Percentiles rank a stretch among this genome's conserved stretches.
Conservation (phyloP, 2,888 invertebrate species). For the Schrankia costaestrigalis region DNA sequence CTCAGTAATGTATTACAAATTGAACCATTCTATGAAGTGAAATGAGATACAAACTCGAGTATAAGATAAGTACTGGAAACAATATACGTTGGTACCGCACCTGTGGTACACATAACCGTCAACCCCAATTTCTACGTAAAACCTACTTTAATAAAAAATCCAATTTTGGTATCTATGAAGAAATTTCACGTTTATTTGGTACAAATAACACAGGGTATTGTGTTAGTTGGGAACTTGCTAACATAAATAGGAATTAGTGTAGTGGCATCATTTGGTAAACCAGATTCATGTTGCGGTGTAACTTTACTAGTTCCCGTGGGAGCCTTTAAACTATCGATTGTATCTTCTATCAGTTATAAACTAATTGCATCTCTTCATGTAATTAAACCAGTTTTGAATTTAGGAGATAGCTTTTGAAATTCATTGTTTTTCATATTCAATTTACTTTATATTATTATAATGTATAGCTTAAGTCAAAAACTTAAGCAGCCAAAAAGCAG, state of each 20-base stretch:
- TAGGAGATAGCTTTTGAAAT: too few relatives aligned
- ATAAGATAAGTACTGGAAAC: constrained; percentile 7
- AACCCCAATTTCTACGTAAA: constrained; percentile 11
- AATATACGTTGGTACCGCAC: constrained; percentile 7
- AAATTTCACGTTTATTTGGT: constrained; percentile 5
- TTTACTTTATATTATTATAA: too few relatives aligned
- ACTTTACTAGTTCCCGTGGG: constrained; percentile 24
- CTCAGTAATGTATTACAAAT: too few relatives aligned
- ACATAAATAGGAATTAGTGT: constrained; percentile 24
- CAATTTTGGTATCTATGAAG: constrained; percentile 9
- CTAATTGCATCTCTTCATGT: too few relatives aligned
- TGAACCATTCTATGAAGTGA: constrained; percentile 12
- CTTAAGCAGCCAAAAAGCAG: too few relatives aligned
- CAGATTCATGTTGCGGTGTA: constrained; percentile 20
- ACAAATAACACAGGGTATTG: constrained; percentile 5
- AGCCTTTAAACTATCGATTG: constrained; percentile 25
- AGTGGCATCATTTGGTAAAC: constrained; percentile 14
- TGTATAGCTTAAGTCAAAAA: too few relatives aligned
- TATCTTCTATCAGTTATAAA: too few relatives aligned
- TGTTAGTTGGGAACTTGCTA: constrained; percentile 15
- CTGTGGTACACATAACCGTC: constrained; percentile 9
- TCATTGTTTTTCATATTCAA: too few relatives aligned
- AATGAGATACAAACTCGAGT: constrained; percentile 8
- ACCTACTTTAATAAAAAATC: constrained; percentile 13
- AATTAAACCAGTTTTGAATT: too few relatives aligned